Percentiles rank a stretch among this genome's conserved stretches.
Evolutionary conservation across 1,140 invertebrate species (phyloP).

Genomic region (Drosophila grimshawi): DNA sequence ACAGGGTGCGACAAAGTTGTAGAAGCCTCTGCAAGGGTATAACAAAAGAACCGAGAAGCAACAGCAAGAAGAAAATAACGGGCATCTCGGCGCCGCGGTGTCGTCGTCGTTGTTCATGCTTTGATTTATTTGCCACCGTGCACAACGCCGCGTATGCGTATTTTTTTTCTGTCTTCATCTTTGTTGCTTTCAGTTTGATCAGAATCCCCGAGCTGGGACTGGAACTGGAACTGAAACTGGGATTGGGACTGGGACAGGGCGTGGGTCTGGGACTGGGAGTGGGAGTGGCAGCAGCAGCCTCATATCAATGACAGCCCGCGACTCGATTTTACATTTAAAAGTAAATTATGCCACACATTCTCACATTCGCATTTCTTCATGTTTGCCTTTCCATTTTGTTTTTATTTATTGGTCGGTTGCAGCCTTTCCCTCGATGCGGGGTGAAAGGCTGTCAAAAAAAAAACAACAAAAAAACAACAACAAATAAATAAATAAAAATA

Average conservation of each 20-base stretch:
- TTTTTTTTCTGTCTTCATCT: conserved; percentile 23
- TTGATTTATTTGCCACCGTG: conserved; percentile 75
- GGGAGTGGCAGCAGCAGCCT: conserved; percentile 35
- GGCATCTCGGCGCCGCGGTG: conserved; percentile 47
- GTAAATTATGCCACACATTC: conserved; percentile 62
- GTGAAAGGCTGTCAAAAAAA: conserved; percentile 14
- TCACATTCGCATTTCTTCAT: conserved; percentile 29
- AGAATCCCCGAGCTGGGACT: background rate
- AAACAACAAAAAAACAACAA: conserved; percentile 12
- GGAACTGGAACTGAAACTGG: conserved; percentile 20
- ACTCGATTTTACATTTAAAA: conserved; percentile 78
- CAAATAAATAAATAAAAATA: conserved; percentile 3
- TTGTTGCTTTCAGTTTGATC: conserved; percentile 21
- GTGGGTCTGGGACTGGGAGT: background rate
- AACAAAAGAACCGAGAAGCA: background rate
- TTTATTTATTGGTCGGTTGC: conserved; percentile 5
- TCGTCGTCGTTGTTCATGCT: conserved; percentile 53
- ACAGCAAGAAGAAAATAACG: conserved; percentile 24
- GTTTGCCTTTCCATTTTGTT: background rate
- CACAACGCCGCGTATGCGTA: conserved; percentile 75
- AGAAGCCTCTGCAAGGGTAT: no score
- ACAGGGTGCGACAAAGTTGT: no score
- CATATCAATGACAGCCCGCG: conserved; percentile 67
- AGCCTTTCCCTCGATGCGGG: background rate
- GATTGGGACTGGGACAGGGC: no score